Percentiles rank a stretch among this genome's conserved stretches.
Evolutionary conservation across 2,888 invertebrate genomes (phyloP).

Genomic region (Meteorus colon): DNA sequence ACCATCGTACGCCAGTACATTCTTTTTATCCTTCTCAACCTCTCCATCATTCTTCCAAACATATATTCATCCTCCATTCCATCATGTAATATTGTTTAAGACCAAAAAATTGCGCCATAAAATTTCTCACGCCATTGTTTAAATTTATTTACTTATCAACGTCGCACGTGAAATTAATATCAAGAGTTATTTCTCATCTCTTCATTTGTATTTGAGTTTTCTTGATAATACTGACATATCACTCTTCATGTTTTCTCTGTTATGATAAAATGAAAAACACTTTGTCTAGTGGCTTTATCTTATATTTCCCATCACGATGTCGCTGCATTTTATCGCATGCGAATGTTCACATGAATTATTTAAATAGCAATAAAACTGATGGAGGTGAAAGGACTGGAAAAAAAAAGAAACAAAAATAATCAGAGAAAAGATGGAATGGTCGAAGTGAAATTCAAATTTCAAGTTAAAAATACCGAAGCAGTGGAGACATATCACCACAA

Average conservation of each 20-base stretch:
- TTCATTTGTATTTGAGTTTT: neutral
- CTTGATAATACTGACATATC: neutral
- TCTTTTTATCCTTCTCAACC: constrained; percentile 19
- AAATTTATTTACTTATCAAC: constrained; percentile 13
- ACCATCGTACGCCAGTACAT: constrained; percentile 24
- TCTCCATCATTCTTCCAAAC: neutral
- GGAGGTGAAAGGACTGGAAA: too few species aligned
- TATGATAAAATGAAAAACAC: neutral
- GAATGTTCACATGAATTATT: too few species aligned
- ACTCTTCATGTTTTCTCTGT: neutral
- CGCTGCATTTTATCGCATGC: too few species aligned
- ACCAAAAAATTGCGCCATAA: constrained; percentile 10
- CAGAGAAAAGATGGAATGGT: too few species aligned
- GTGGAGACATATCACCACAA: too few species aligned
- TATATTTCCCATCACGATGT: too few species aligned
- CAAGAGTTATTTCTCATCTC: neutral
- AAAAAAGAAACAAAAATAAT: too few species aligned
- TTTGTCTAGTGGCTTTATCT: too few species aligned
- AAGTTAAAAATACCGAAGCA: too few species aligned
- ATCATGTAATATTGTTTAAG: constrained; percentile 26
- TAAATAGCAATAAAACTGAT: too few species aligned
- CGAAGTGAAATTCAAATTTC: too few species aligned
- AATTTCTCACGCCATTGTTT: neutral
- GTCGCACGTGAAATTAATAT: neutral
- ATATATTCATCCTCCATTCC: constrained; percentile 24